Base-by-base conservation (phyloP, 2,113 vertebrate genomes). In the Gnathonemus echidnorhynchus region DNA sequence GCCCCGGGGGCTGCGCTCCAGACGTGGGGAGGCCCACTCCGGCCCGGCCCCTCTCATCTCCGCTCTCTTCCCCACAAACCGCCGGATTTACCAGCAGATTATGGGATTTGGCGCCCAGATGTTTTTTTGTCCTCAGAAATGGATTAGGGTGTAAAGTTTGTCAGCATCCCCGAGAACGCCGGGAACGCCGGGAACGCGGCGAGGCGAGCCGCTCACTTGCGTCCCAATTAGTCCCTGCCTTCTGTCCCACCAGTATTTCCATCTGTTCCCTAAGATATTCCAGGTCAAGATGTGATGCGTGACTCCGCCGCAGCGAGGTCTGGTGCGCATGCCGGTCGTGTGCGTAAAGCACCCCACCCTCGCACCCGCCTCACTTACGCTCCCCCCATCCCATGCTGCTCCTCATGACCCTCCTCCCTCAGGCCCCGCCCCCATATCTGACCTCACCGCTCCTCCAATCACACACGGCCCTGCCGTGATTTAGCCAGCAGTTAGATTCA, bases 41-140 rank as follows among this genome's bases (percentile, higher is more conserved):
- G 97, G 98, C 97, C 97, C 97, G 96, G 96, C 96, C 92, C 95
- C 96, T 97, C 96, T 99, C 98, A 98, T 99, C 98, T 97, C 96
- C 96, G 96, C 98, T 97, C 99, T 98, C 98, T 97, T 98, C 97
- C 27, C 9, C 97, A 98, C 97, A 98, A 98, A 99, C 98, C 97
- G 94, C 95, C 92, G 97, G 97, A 98, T 98, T 99, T 98, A 99
- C 98, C 98, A 97, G 97, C 97, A 99, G 98, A 99, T 99, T 99
- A 99, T 96, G 96, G 97, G 97, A 98, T 97, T 98, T 98, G 97
- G 95, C 91, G 95, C 96, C 97, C 98, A 98, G 98, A 99, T 99
- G 98, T 98, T 99, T 98, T 53, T 98, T 98, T 99, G 97, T 99
- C 98, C 96, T 94, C 97, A 97, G 95, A 98, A 99, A 98, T 97